phyloP scores from a whole-genome alignment of 2,888 invertebrate genomes.

The Melitaea athalia region DNA sequence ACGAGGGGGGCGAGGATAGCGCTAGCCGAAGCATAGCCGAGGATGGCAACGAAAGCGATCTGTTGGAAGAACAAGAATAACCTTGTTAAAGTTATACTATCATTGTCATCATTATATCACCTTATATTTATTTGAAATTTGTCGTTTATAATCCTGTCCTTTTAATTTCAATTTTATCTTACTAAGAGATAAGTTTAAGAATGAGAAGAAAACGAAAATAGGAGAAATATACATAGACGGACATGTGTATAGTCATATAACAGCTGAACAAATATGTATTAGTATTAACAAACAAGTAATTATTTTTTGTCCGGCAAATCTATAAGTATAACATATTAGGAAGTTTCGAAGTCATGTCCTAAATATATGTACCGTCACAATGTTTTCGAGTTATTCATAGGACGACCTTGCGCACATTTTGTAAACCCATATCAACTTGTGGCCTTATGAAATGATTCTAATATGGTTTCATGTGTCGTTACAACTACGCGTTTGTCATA shows the following conservation, averaged over 20 bases:
- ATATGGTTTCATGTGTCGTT: constrained; percentile 28
- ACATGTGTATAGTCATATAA: not conserved
- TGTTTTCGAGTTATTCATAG: not conserved
- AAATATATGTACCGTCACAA: not conserved
- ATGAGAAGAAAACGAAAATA: not conserved
- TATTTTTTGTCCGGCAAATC: not conserved
- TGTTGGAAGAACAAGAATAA: constrained; percentile 39
- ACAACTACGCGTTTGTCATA: constrained; percentile 15
- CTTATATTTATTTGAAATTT: not conserved
- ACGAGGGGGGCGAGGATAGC: constrained; percentile 59
- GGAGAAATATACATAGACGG: not conserved
- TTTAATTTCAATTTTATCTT: not conserved
- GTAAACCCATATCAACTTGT: constrained; percentile 11
- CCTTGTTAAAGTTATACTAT: too few relatives aligned
- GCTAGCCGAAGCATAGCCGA: constrained; percentile 77
- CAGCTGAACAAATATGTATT: not conserved
- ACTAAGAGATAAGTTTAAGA: not conserved
- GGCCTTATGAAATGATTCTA: constrained; percentile 24
- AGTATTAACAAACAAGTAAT: not conserved
- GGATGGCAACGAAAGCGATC: constrained; percentile 75
- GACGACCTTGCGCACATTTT: constrained; percentile 25
- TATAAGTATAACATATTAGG: too few relatives aligned
- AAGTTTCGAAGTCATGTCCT: not conserved
- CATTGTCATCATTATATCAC: not conserved
- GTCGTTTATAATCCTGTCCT: not conserved